Conservation (phyloP, 2,113 vertebrate species). For the Esox niger region DNA sequence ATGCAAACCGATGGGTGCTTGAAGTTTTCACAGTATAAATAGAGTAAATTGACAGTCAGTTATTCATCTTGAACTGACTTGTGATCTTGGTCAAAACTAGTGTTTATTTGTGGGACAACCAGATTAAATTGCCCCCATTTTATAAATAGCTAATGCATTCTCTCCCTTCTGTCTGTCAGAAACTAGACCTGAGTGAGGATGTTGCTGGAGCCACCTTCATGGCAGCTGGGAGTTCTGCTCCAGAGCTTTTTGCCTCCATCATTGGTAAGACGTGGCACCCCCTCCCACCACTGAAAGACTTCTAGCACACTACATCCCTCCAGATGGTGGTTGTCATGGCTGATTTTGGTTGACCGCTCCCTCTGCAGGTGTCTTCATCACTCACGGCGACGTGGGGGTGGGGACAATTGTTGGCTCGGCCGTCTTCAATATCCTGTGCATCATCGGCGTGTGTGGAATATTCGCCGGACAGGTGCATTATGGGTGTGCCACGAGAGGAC, state of each 20-base stretch:
- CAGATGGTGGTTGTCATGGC: conserved; percentile 38
- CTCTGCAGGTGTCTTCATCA: conserved; percentile 92
- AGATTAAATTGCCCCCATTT: no score
- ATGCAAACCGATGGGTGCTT: no score
- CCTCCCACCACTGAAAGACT: no score
- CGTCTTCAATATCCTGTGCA: conserved; percentile 97
- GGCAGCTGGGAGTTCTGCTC: conserved; percentile 97
- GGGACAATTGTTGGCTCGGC: conserved; percentile 97
- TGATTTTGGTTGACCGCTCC: conserved; percentile 39
- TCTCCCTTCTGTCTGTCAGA: conserved; percentile 71
- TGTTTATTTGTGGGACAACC: no score
- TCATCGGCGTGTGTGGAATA: conserved; percentile 94
- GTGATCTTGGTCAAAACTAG: no score
- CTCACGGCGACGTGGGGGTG: conserved; percentile 94
- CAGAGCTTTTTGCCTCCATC: conserved; percentile 94
- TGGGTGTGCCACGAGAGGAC: conserved; percentile 44
- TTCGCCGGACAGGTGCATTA: conserved; percentile 98
- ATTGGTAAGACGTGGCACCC: conserved; percentile 75
- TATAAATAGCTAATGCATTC: background rate
- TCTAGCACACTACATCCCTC: conserved; percentile 4
- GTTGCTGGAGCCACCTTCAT: conserved; percentile 98
- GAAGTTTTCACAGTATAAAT: no score
- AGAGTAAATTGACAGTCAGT: no score
- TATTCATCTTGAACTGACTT: no score
- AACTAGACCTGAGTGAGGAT: conserved; percentile 93